Evolutionary conservation across 2,888 invertebrate species (phyloP), one percentile per base, ranked within the genome.

Genomic region (Fabriciana adippe): DNA sequence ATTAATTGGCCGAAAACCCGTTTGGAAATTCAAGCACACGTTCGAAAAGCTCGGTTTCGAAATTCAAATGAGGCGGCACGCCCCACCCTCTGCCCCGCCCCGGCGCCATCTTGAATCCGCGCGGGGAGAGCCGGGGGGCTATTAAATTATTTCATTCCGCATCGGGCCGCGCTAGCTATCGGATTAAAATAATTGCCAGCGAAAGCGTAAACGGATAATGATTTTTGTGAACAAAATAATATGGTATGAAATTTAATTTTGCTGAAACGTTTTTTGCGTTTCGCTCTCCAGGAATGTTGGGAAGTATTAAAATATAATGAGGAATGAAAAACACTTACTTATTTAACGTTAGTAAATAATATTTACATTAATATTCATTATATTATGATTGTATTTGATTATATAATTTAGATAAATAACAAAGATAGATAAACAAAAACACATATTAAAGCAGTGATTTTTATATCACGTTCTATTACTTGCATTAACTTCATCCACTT

Each of bases 121-220:
- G 85, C 81, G 86, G 86, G 80, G 83, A 78, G 63, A 71, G 71
- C 71, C 75, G 79, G 88, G 88, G 86, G 87, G 88, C 90, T 90
- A 90, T 89, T 91, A 89, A 92, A 92, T 92, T 88, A 92, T 92
- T 92, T 92, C 92, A 92, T 90, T 92, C 89, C 86, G 86, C 90
- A 89, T 88, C 86, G 88, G 85, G 89, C 92, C 85, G 88, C 84
- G 87, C 82, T 82, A 82, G 87, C 83, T 90, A 91, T 90, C 89
- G 89, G 92, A 92, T 92, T 92, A 91, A 90, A 91, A 89, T 90
- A 92, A 92, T 92, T 92, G 92, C 91, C 90, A 87, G 86, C 84
- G 83, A 89, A 88, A 89, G 88, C 87, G 86, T 91, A 90, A 92
- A 92, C 88, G 90, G 89, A 90, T 91, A 90, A 92, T 90, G 88